Conservation (phyloP, 1,140 invertebrate species). For the Trichomalopsis sarcophagae region DNA sequence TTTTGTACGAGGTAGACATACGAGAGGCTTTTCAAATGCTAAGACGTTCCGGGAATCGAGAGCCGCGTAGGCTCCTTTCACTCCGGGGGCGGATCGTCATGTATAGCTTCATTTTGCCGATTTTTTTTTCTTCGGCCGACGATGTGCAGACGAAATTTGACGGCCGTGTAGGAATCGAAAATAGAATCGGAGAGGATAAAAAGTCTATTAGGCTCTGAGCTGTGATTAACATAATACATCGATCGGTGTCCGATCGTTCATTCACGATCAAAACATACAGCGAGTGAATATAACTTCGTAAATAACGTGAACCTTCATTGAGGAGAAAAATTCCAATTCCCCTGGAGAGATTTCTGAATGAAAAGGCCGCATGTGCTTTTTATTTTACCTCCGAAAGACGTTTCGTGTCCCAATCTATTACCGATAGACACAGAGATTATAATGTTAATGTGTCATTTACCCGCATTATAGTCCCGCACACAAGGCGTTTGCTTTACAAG, state of each 20-base stretch:
- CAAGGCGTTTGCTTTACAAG: background rate
- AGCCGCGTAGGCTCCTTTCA: background rate
- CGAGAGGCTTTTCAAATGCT: background rate
- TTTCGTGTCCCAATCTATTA: background rate
- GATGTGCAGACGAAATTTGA: too few species aligned
- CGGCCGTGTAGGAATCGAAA: too few species aligned
- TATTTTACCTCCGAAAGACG: too few species aligned
- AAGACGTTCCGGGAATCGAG: conserved; percentile 7
- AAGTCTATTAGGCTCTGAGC: too few species aligned
- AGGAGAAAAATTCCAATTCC: background rate
- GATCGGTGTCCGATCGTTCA: too few species aligned
- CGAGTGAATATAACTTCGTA: too few species aligned
- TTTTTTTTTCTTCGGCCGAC: too few species aligned
- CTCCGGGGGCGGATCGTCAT: background rate
- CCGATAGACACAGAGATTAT: background rate
- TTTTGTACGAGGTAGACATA: background rate
- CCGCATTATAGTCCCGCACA: background rate
- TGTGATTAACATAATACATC: too few species aligned
- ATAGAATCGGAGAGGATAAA: too few species aligned
- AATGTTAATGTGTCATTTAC: background rate
- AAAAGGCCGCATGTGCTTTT: background rate
- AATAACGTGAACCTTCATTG: background rate
- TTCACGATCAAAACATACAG: too few species aligned
- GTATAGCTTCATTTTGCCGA: too few species aligned
- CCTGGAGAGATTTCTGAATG: background rate